Evolutionary conservation across 64 coral and sea anemone genomes (phyloP).

Genomic region (Astreopora myriophthalma): DNA sequence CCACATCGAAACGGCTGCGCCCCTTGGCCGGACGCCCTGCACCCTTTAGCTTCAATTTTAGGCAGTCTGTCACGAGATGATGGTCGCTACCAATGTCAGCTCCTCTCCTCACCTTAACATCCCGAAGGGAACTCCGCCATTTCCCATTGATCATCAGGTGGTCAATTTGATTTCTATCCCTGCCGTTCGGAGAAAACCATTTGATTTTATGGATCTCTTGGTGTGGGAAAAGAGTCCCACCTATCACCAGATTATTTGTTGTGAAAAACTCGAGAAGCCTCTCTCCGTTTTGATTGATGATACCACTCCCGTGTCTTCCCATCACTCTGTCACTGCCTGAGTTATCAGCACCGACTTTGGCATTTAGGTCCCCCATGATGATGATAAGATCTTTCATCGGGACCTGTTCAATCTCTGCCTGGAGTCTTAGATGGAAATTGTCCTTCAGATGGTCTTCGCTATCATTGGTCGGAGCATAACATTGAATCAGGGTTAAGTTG

Average conservation of each 20-base stretch:
- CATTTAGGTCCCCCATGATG: conserved; percentile 38
- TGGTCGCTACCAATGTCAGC: conserved; percentile 17
- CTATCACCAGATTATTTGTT: conserved; percentile 14
- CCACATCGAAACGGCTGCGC: background rate
- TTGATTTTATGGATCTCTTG: background rate
- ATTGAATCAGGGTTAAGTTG: background rate
- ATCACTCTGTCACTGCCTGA: background rate
- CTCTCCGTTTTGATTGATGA: conserved; percentile 20
- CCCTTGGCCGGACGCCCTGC: background rate
- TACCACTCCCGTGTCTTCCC: background rate
- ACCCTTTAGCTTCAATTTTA: conserved; percentile 18
- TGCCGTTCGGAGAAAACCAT: background rate
- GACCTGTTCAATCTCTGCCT: background rate
- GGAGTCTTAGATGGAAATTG: conserved; percentile 34
- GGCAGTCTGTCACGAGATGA: background rate
- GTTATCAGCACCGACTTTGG: conserved; percentile 10
- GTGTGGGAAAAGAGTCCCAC: conserved; percentile 7
- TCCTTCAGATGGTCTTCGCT: conserved; percentile 27
- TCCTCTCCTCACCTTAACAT: background rate
- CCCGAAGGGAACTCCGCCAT: background rate
- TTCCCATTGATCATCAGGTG: background rate
- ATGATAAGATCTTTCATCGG: conserved; percentile 11
- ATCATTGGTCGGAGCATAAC: background rate
- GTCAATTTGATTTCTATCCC: background rate
- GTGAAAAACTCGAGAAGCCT: background rate